Evolutionary conservation across 1,140 invertebrate species (phyloP), one percentile per base, ranked within the genome.

Genomic region (Periplaneta americana): DNA sequence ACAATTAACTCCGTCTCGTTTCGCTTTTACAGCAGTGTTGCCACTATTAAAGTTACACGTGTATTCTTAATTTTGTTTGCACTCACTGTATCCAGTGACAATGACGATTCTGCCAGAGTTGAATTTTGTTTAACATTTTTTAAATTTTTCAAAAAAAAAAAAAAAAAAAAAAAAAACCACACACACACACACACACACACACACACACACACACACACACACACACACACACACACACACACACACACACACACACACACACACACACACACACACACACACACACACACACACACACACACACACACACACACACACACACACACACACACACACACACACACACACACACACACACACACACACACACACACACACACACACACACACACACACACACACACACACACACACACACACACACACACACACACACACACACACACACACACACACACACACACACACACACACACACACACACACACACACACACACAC

Each of bases 321-420:
- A 66, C 57, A 66, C 57, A 66, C 57, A 66, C 57, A 66, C 57
- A 66, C 57, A 66, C 57, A 66, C 57, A 66, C 57, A 66, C 57
- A 66, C 57, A 66, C 57, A 66, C 57, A 66, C 57, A 66, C 57
- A 66, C 57, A 66, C 57, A 66, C 57, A 66, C 57, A 66, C 57
- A 66, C 57, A 66, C 57, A 66, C 57, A 83, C 81, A 83, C 81
- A 82, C 77, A 83, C 81, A 82, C 80, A 84, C 81, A 82, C 83
- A 84, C 83, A 84, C 81, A 84, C 83, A 85, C 79, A 81, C 66
- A 83, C 81, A 84, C 83, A 82, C 81, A 79, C 66, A 82, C 81
- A 83, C 66, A 81, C 80, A 81, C 66, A 84, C 83, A 84, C 83
- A 83, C 83, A 84, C 81, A 82, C 81, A 84, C 75, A 84, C 81